Evolutionary conservation across 2,888 invertebrate species (phyloP), one percentile per base, ranked within the genome.

Genomic region (Malthinus seriepunctatus): DNA sequence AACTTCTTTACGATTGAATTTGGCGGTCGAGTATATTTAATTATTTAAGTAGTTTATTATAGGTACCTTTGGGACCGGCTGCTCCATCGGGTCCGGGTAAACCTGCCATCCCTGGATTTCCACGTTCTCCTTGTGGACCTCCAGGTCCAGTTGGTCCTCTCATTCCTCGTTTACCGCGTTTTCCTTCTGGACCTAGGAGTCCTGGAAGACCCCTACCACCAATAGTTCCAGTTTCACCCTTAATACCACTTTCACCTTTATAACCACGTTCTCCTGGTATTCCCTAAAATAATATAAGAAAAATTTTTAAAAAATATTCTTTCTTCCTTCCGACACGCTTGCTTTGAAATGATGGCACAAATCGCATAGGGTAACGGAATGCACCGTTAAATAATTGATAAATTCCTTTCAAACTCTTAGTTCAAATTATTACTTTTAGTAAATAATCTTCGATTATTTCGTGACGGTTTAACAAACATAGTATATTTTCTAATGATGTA

Each of bases 121-220:
- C 91, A 67, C 90, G 81, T 76, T 92, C 91, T 23, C 93, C 91
- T 67, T 83, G 80, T 10, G 89, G 86, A 2, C 91, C 91, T n/a
- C 83, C 71, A 49, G 84, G 82, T 0, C 92, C 91, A 7, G 86
- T 83, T 0, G 90, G 88, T n/a, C 92, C 91, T 60, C 89, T 81
- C 69, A 88, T 84, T 1, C 92, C 91, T 62, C 90, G 80, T 73
- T 91, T 91, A 0, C 93, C 93, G 57, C 91, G 84, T 80, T 92
- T 93, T 3, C 90, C 93, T 73, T 92, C 90, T 1, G 88, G 83
- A 0, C 93, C 93, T 4, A 85, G 76, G 3, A 83, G 80, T 1
- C 93, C 93, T 1, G 90, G 90, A 8, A 89, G 71, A 14, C 93
- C 93, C 64, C 91, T 82, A 2, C 89, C 88, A 1, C 93, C 93